Evolutionary conservation across 1,140 invertebrate genomes (phyloP).

Genomic region (Pantala flavescens): DNA sequence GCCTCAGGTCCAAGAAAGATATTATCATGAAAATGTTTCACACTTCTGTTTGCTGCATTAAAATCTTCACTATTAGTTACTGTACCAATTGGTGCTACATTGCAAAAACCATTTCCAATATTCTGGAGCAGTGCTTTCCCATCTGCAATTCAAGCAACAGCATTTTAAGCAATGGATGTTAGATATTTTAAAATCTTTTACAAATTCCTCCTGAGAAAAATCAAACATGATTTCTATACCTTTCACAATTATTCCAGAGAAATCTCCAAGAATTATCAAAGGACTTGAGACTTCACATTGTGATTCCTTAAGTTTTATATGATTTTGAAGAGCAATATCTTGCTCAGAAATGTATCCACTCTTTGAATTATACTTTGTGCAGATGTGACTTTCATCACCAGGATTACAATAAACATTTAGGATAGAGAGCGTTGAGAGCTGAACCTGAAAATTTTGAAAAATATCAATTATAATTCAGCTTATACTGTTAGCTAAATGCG

Average conservation of each 20-base stretch:
- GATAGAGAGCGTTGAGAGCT: slow-evolving; percentile 2
- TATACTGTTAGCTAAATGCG: too few relatives aligned
- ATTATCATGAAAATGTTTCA: slow-evolving; percentile 24
- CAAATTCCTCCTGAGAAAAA: too few relatives aligned
- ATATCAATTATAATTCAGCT: slow-evolving; percentile 13
- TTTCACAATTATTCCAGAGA: slow-evolving; percentile 24
- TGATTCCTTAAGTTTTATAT: slow-evolving; percentile 12
- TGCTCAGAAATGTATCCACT: slow-evolving; percentile 14
- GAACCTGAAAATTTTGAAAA: background rate
- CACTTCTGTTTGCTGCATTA: background rate
- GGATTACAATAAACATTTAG: background rate
- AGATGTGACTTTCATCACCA: slow-evolving; percentile 9
- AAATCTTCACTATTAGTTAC: slow-evolving; percentile 10
- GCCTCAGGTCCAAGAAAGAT: slow-evolving; percentile 26
- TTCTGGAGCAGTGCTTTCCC: slow-evolving; percentile 1
- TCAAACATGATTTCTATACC: background rate
- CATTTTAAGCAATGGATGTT: background rate
- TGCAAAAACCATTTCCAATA: background rate
- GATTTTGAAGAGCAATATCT: slow-evolving; percentile 11
- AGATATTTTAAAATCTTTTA: too few relatives aligned
- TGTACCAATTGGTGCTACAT: slow-evolving; percentile 14
- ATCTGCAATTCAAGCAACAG: background rate
- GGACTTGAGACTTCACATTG: slow-evolving; percentile 15
- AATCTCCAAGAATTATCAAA: slow-evolving; percentile 34
- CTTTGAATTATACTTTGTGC: slow-evolving; percentile 11